Conservation (phyloP, 2,797 vertebrate genomes). For the Potorous gilbertii region DNA sequence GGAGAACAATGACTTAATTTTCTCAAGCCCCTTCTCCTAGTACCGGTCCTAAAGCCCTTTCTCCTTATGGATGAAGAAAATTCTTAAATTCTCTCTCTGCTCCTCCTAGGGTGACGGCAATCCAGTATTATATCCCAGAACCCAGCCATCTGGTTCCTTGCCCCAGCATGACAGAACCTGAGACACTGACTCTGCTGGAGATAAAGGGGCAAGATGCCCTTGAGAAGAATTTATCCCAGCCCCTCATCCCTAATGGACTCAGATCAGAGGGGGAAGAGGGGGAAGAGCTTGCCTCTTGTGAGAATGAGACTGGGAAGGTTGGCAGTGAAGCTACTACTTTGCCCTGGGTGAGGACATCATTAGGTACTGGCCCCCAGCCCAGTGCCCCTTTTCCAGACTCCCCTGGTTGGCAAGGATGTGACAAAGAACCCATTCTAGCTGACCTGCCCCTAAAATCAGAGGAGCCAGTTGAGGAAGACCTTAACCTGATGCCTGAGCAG, state of each 20-base stretch:
- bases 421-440: conserved; percentile 35
- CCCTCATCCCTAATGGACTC: conserved; percentile 45
- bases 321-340: conserved; percentile 69
- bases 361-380: conserved; percentile 65
- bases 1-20: neutral
- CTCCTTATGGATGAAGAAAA: neutral
- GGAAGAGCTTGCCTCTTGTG: conserved; percentile 5
- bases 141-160: neutral
- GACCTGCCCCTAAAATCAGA: conserved; percentile 54
- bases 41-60: no score
- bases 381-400: conserved; percentile 61
- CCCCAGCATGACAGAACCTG: conserved; percentile 74
- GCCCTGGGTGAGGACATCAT: conserved; percentile 57
- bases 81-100: conserved; percentile 17
- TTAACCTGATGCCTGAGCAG: conserved; percentile 75
- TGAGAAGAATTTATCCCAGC: conserved; percentile 57
- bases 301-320: conserved; percentile 54
- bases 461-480: conserved; percentile 59
- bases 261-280: conserved; percentile 60
- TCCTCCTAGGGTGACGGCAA: conserved; percentile 60
- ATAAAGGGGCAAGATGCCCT: conserved; percentile 37
- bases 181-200: conserved; percentile 57
- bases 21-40: neutral
- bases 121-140: conserved; percentile 26
- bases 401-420: conserved; percentile 71